Evolutionary conservation across 2,888 invertebrate species (phyloP).

Genomic region (Sphaerophoria taeniata): DNA sequence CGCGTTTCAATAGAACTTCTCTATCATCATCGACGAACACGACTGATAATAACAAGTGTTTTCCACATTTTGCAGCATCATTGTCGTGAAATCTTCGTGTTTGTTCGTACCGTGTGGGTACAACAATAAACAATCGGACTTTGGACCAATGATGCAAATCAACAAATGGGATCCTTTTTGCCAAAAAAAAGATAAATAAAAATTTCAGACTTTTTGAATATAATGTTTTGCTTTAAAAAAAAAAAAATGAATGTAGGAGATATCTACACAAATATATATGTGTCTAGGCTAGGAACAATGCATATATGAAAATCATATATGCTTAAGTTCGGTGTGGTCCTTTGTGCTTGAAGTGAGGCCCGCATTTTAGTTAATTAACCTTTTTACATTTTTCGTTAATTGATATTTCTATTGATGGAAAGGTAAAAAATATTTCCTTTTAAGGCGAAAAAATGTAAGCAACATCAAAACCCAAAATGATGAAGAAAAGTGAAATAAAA

Average conservation of each 20-base stretch:
- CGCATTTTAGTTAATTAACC: conserved; percentile 83
- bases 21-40: no score
- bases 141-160: no score
- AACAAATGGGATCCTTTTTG: conserved; percentile 50
- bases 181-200: conserved; percentile 52
- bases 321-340: conserved; percentile 37
- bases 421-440: conserved; percentile 53
- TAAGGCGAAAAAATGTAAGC: conserved; percentile 12
- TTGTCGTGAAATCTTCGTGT: no score
- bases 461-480: conserved; percentile 2
- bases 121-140: no score
- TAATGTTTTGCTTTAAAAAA: conserved; percentile 44
- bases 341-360: conserved; percentile 75
- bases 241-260: conserved; percentile 42
- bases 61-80: no score
- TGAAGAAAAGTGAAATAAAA: not conserved
- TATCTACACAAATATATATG: not conserved
- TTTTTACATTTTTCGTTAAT: conserved; percentile 78
- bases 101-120: no score
- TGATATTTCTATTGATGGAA: conserved; percentile 71
- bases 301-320: not conserved
- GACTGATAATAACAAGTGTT: no score
- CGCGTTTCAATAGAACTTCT: no score
- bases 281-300: no score
- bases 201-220: conserved; percentile 64